These are phyloP conservation scores for Antedon mediterranea DNA, from an alignment of 53 echinoderm and acorn worm species.

Conservation along the genomic window DNA sequence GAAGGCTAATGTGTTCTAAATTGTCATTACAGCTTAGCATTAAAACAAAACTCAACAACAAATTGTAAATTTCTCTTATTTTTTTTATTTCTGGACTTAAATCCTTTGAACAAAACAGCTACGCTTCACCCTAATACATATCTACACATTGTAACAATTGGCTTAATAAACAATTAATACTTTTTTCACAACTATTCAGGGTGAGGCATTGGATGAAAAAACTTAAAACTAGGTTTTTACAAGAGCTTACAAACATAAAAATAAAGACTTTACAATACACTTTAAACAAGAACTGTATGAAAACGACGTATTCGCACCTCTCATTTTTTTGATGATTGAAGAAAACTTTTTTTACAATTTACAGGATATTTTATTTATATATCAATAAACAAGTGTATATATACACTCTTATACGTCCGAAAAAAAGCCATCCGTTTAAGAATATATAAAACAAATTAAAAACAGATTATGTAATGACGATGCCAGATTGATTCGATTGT, in stretches of 20 bases:
- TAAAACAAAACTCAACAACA: too few species aligned
- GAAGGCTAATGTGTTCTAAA: too few species aligned
- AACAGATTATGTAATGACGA: not conserved
- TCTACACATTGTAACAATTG: not conserved
- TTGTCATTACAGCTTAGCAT: too few species aligned
- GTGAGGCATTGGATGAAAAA: not conserved
- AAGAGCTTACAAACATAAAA: not conserved
- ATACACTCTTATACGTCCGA: too few species aligned
- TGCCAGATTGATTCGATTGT: not conserved
- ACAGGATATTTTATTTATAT: too few species aligned
- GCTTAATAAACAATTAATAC: not conserved
- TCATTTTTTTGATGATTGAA: too few species aligned
- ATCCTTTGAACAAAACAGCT: not conserved
- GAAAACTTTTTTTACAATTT: too few species aligned
- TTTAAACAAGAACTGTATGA: not conserved
- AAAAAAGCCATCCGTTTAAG: too few species aligned
- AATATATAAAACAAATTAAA: too few species aligned
- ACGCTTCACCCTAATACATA: not conserved
- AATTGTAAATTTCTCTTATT: too few species aligned
- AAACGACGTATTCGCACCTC: not conserved
- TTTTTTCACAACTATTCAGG: not conserved
- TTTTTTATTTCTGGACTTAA: not conserved
- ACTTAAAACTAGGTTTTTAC: slow-evolving; percentile 1
- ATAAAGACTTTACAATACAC: not conserved
- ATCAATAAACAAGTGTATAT: too few species aligned